These are phyloP conservation scores for Julus scanicus DNA, from an alignment of 2,888 invertebrate species.

Conservation along the genomic window DNA sequence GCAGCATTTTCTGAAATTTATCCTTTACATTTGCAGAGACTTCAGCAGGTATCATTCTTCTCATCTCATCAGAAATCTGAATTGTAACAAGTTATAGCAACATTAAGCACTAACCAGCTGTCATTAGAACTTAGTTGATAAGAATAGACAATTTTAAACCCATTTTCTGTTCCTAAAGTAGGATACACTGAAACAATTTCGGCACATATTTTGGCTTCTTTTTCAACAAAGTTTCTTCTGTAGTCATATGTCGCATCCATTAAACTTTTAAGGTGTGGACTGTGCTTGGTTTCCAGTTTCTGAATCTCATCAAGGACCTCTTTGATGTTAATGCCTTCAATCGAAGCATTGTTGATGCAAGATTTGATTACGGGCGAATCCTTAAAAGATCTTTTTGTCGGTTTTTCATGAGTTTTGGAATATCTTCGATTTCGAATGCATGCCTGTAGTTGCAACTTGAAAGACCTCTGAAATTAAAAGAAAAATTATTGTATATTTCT, in stretches of 20 bases:
- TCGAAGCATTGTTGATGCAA: too few relatives aligned
- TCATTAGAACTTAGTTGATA: not conserved
- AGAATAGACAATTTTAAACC: not conserved
- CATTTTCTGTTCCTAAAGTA: not conserved
- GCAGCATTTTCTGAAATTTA: not conserved
- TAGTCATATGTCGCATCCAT: not conserved
- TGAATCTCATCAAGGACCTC: too few relatives aligned
- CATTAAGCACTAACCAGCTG: not conserved
- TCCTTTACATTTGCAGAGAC: not conserved
- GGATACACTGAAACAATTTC: not conserved
- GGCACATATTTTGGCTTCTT: not conserved
- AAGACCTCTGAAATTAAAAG: not conserved
- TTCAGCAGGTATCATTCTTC: not conserved
- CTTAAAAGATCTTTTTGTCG: too few relatives aligned
- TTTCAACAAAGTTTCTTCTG: not conserved
- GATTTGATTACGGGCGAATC: too few relatives aligned
- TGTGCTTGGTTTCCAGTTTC: not conserved
- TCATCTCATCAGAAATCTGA: not conserved
- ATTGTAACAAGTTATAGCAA: not conserved
- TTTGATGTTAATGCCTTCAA: too few relatives aligned
- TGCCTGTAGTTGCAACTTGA: not conserved
- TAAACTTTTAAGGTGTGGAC: not conserved
- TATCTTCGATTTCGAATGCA: not conserved
- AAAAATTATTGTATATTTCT: not conserved
- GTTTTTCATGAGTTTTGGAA: not conserved